These are phyloP conservation scores for Nephrotoma flavescens DNA, from an alignment of 2,888 invertebrate species.

Conservation along the genomic window DNA sequence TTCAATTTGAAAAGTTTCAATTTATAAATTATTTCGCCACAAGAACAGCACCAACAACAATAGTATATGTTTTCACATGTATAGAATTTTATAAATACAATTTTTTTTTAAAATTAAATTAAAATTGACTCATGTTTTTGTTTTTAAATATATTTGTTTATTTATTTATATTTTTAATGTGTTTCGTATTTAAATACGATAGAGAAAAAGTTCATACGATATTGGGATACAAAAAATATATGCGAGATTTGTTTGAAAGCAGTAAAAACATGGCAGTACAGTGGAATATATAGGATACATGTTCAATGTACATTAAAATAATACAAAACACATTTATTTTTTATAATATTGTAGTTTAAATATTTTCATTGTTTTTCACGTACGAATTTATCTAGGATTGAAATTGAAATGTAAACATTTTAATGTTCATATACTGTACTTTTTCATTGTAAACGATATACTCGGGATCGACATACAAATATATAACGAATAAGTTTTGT, in stretches of 20 bases:
- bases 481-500: not conserved
- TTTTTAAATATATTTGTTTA: not conserved
- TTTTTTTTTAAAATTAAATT: not conserved
- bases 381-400: not conserved
- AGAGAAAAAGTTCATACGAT: not conserved
- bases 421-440: not conserved
- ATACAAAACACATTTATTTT: not conserved
- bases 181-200: not conserved
- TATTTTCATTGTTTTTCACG: not conserved
- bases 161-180: not conserved
- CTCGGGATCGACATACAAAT: not conserved
- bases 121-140: not conserved
- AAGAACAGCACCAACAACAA: not conserved
- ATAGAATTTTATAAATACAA: not conserved
- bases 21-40: not conserved
- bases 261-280: not conserved
- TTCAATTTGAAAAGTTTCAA: not conserved
- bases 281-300: not conserved
- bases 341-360: not conserved
- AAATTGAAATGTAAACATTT: not conserved
- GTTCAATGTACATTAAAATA: not conserved
- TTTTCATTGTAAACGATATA: not conserved
- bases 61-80: not conserved
- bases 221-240: not conserved
- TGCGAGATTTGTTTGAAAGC: not conserved